These are phyloP conservation scores for Drosophila meridionalis DNA, from an alignment of 2,888 invertebrate genomes.

Conservation along the genomic window DNA sequence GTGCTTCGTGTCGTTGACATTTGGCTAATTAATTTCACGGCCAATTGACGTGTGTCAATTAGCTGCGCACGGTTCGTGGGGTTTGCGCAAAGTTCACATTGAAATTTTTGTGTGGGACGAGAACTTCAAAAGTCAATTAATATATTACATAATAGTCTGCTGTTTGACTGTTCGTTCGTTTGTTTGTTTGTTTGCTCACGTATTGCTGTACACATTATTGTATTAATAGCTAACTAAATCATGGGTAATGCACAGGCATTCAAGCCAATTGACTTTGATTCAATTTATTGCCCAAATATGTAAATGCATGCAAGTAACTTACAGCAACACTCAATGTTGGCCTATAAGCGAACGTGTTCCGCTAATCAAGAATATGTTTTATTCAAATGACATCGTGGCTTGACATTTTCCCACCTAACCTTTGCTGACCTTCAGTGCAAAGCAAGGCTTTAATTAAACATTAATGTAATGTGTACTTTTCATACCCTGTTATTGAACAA, in stretches of 20 bases:
- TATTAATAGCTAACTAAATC: slow-evolving; percentile 16
- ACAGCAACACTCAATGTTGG: slow-evolving; percentile 5
- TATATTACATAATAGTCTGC: slow-evolving; percentile 2
- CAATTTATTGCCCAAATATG: slow-evolving; percentile 36
- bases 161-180: background rate
- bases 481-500: background rate
- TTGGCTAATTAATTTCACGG: slow-evolving; percentile 47
- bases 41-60: slow-evolving; percentile 69
- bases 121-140: slow-evolving; percentile 28
- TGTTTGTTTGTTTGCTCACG: slow-evolving; percentile 7
- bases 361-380: slow-evolving; percentile 3
- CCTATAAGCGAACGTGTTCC: background rate
- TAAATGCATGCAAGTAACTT: slow-evolving; percentile 21
- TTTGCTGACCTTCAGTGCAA: background rate
- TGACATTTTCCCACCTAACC: slow-evolving; percentile 2
- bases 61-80: slow-evolving; percentile 23
- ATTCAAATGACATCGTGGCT: slow-evolving; percentile 6
- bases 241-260: slow-evolving; percentile 4
- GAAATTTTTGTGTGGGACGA: background rate
- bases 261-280: slow-evolving; percentile 17
- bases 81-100: slow-evolving; percentile 11
- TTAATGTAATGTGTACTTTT: background rate
- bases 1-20: slow-evolving; percentile 20
- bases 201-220: slow-evolving; percentile 5
- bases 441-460: background rate